A percentile compares a stretch with the other conserved stretches of the same genome.
Conservation (phyloP, 2,797 vertebrate species). For the Acropternis orthonyx region DNA sequence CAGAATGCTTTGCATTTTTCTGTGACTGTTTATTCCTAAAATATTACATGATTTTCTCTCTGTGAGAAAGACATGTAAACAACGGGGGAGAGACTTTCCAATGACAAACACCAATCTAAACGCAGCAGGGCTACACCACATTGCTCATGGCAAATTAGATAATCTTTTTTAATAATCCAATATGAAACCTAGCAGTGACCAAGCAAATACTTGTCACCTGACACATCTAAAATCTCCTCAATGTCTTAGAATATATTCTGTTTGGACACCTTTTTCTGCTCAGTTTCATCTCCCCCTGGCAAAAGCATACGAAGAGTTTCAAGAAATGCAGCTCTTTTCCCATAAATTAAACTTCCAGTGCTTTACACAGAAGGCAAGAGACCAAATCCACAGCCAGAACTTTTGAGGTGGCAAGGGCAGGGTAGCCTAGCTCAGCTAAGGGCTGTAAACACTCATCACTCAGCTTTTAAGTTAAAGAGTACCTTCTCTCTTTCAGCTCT, state of each 20-base stretch:
- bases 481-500: neutral
- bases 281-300: neutral
- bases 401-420: neutral
- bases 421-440: neutral
- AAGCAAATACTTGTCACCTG: neutral
- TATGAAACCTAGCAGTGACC: neutral
- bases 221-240: neutral
- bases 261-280: neutral
- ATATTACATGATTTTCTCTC: neutral
- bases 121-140: neutral
- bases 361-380: neutral
- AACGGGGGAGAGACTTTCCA: neutral
- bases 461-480: slow-evolving; percentile 1
- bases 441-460: neutral
- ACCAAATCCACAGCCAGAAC: neutral
- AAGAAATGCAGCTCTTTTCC: neutral
- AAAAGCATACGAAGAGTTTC: neutral
- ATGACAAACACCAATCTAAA: neutral
- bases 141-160: neutral
- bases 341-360: neutral
- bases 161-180: neutral
- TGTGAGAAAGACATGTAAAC: neutral
- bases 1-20: neutral
- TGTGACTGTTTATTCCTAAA: neutral
- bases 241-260: neutral